These are phyloP conservation scores for Anguilla obscura DNA, from an alignment of 2,797 vertebrate species.

Conservation along the genomic window DNA sequence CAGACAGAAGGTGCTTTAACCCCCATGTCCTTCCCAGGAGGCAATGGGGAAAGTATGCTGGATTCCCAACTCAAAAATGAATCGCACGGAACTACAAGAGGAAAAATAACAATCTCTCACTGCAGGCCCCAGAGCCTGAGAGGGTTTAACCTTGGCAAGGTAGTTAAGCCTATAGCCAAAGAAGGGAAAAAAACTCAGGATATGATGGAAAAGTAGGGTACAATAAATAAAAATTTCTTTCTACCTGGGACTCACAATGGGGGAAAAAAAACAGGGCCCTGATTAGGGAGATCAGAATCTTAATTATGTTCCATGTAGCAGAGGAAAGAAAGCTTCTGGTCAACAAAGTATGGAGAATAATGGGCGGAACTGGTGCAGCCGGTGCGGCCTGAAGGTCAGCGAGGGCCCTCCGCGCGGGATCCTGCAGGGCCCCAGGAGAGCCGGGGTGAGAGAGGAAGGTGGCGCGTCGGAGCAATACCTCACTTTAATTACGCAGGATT, in stretches of 20 bases:
- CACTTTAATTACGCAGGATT: conserved; percentile 29
- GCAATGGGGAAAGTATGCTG: conserved; percentile 35
- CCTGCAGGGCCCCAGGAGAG: background rate
- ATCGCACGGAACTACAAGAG: background rate
- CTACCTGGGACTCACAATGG: conserved; percentile 34
- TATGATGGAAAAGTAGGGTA: conserved; percentile 13
- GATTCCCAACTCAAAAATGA: background rate
- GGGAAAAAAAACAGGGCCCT: conserved; percentile 42
- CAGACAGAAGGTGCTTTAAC: conserved; percentile 37
- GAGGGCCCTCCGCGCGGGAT: background rate
- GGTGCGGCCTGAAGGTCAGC: background rate
- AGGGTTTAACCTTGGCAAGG: conserved; percentile 31
- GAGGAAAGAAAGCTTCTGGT: conserved; percentile 45
- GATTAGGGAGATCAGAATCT: conserved; percentile 53
- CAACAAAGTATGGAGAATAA: conserved; percentile 48
- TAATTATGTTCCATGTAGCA: conserved; percentile 43
- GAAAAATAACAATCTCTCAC: conserved; percentile 33
- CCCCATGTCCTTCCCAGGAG: conserved; percentile 47
- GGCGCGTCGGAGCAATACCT: background rate
- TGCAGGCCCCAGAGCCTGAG: conserved; percentile 10
- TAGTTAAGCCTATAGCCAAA: conserved; percentile 28
- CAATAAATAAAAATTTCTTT: conserved; percentile 41
- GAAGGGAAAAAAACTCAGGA: conserved; percentile 33
- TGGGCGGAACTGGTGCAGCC: conserved; percentile 52
- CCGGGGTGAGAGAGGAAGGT: background rate